Percentiles rank a stretch among this genome's conserved stretches.
phyloP scores from a whole-genome alignment of 2,888 invertebrate genomes.

The Leptinotarsa rubiginosa region DNA sequence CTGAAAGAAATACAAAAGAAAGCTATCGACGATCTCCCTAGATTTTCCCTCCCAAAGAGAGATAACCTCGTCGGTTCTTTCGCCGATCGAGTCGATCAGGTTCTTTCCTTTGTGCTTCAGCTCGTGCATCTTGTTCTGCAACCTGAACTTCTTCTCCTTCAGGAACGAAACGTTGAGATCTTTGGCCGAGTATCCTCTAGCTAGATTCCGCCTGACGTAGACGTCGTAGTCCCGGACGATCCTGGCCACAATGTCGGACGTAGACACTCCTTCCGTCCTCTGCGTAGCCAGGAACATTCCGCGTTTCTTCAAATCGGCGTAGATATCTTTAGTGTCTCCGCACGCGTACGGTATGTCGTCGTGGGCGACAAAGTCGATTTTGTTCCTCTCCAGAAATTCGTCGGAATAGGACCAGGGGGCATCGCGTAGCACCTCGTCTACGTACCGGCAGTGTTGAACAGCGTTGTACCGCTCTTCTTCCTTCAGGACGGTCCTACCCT shows the following conservation, averaged over 20 bases:
- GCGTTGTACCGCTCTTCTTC: slow-evolving; percentile 97
- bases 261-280: slow-evolving; percentile 95
- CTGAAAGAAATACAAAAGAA: slow-evolving; percentile 93
- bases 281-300: slow-evolving; percentile 99
- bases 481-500: slow-evolving; percentile 96
- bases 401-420: slow-evolving; percentile 97
- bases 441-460: slow-evolving; percentile 97
- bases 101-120: slow-evolving; percentile 92
- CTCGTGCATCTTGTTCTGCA: slow-evolving; percentile 98
- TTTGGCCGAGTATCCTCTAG: slow-evolving; percentile 97
- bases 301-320: slow-evolving; percentile 86
- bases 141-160: slow-evolving; percentile 95
- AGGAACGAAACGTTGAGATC: slow-evolving; percentile 98
- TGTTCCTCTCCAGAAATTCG: slow-evolving; percentile 89
- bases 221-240: slow-evolving; percentile 99
- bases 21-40: slow-evolving; percentile 95
- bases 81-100: slow-evolving; percentile 84
- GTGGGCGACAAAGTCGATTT: slow-evolving; percentile 98
- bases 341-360: slow-evolving; percentile 97
- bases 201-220: slow-evolving; percentile 96
- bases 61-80: slow-evolving; percentile 89
- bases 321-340: slow-evolving; percentile 86
- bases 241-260: slow-evolving; percentile 97
- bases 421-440: slow-evolving; percentile 93
- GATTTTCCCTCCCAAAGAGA: slow-evolving; percentile 99